These are phyloP conservation scores for Drusus annulatus DNA, from an alignment of 1,140 invertebrate genomes.

Conservation along the genomic window DNA sequence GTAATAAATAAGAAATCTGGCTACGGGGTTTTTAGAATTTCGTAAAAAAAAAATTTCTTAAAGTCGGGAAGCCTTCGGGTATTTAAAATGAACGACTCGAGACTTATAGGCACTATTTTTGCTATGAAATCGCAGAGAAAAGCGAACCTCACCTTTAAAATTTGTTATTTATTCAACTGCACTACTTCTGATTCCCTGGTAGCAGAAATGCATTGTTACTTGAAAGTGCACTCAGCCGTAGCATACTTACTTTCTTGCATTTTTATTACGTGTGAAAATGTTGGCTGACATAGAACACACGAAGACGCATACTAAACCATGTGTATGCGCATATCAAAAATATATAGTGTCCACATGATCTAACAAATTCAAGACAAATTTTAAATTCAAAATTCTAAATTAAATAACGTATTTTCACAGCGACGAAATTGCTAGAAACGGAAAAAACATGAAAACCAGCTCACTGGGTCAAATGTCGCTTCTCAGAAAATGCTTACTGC, in stretches of 20 bases:
- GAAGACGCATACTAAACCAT: too few relatives aligned
- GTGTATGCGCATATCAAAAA: too few relatives aligned
- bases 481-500: too few relatives aligned
- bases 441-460: too few relatives aligned
- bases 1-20: slow-evolving; percentile 6
- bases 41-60: background rate
- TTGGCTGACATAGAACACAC: too few relatives aligned
- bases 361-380: too few relatives aligned
- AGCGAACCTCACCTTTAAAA: slow-evolving; percentile 41
- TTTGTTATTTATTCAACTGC: slow-evolving; percentile 47
- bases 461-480: too few relatives aligned
- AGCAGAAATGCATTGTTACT: slow-evolving; percentile 21
- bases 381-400: too few relatives aligned
- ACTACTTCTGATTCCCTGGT: background rate
- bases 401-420: too few relatives aligned
- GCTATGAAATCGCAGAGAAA: background rate
- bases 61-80: background rate
- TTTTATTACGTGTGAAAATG: background rate
- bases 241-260: background rate
- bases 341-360: too few relatives aligned
- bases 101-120: background rate
- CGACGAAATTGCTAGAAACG: too few relatives aligned
- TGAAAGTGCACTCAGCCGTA: slow-evolving; percentile 13
- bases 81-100: background rate
- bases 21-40: background rate